phyloP scores from a whole-genome alignment of 2,797 vertebrate species.

The Varecia variegata region DNA sequence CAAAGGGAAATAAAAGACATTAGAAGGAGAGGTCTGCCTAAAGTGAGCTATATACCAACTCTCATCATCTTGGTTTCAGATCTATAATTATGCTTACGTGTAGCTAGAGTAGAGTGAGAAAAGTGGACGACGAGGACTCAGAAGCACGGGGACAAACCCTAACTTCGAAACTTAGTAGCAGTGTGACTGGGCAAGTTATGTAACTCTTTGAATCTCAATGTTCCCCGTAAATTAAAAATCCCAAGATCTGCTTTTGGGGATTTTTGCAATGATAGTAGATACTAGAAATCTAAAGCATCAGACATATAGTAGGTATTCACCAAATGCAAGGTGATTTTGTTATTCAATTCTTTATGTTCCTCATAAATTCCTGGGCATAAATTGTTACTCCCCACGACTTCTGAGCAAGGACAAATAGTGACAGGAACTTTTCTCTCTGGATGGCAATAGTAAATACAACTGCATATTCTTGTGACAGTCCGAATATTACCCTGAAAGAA shows the following conservation, averaged over 20 bases:
- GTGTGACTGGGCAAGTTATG: not conserved
- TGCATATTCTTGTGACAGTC: not conserved
- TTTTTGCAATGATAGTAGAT: not conserved
- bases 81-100: not conserved
- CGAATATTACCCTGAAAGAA: not conserved
- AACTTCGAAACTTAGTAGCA: not conserved
- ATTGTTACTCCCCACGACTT: not conserved
- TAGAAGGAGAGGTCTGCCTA: not conserved
- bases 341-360: not conserved
- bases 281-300: not conserved
- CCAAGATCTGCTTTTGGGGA: not conserved
- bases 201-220: not conserved
- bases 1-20: not conserved
- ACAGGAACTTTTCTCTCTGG: not conserved
- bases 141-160: not conserved
- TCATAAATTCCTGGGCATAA: not conserved
- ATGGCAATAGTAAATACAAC: not conserved
- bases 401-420: not conserved
- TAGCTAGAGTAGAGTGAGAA: not conserved
- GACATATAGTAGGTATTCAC: not conserved
- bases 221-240: conserved; percentile 4
- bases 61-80: not conserved
- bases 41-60: not conserved
- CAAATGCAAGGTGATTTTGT: conserved; percentile 3
- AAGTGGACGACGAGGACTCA: not conserved